Evolutionary conservation across 2,888 invertebrate genomes (phyloP).

Genomic region (Oxycera nigricornis): DNA sequence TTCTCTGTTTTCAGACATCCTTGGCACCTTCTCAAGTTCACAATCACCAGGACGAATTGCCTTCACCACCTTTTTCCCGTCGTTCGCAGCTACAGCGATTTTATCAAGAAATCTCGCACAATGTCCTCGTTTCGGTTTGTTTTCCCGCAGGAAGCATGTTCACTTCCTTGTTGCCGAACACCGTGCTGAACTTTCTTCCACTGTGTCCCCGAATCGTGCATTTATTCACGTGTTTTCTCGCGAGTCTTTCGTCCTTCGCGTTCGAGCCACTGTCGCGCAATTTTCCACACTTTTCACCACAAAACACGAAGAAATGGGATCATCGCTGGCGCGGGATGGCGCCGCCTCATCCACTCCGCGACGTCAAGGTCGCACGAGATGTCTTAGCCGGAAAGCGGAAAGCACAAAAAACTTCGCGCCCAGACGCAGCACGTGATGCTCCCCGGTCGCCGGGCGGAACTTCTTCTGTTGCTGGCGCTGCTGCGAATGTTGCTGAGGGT

Average conservation of each 20-base stretch:
- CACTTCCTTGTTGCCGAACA: too few species aligned
- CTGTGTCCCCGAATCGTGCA: background rate
- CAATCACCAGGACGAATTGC: too few species aligned
- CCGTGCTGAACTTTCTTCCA: too few species aligned
- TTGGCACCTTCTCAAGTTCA: too few species aligned
- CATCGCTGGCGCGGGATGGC: conserved; percentile 15
- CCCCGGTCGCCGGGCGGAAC: conserved; percentile 5
- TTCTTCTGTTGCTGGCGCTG: conserved; percentile 11
- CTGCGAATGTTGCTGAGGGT: conserved; percentile 18
- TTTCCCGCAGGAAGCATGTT: too few species aligned
- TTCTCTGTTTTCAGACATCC: too few species aligned
- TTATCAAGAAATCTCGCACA: too few species aligned
- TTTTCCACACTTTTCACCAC: conserved; percentile 22
- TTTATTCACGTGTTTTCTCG: background rate
- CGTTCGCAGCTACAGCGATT: too few species aligned
- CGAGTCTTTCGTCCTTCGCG: background rate
- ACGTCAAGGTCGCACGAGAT: conserved; percentile 36
- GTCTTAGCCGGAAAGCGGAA: conserved; percentile 20
- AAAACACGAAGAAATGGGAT: conserved; percentile 16
- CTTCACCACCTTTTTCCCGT: too few species aligned
- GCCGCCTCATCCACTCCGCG: conserved; percentile 14
- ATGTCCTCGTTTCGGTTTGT: too few species aligned
- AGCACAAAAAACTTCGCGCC: conserved; percentile 28
- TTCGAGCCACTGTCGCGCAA: background rate
- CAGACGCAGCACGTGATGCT: conserved; percentile 29